These are phyloP conservation scores for Trogon melanurus DNA, from an alignment of 2,113 vertebrate genomes.

Conservation along the genomic window DNA sequence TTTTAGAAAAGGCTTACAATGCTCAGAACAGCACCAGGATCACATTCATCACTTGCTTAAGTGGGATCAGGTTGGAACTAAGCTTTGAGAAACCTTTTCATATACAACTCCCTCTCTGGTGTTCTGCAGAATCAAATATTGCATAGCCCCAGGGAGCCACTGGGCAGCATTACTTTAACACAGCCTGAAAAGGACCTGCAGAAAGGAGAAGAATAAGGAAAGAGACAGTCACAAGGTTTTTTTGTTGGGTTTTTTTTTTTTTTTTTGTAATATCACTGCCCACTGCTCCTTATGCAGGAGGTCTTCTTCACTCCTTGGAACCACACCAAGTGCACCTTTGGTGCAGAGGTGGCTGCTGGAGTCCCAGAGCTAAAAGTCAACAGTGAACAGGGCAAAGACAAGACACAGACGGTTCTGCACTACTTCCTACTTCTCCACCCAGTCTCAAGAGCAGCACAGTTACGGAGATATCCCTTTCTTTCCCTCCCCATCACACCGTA, in stretches of 20 bases:
- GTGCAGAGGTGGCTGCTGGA: neutral
- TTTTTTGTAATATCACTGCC: neutral
- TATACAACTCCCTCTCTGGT: neutral
- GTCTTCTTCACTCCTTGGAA: neutral
- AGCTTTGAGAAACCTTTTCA: conserved; percentile 28
- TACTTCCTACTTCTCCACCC: neutral
- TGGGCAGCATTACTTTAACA: neutral
- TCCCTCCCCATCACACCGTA: neutral
- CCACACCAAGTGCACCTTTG: neutral
- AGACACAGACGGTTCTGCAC: neutral
- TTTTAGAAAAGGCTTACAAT: neutral
- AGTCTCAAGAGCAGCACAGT: neutral
- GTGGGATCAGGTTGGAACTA: conserved; percentile 2
- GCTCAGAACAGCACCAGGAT: conserved; percentile 14
- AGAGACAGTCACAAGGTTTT: neutral
- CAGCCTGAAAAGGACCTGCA: neutral
- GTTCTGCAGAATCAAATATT: conserved; percentile 4
- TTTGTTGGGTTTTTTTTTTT: neutral
- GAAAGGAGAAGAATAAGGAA: neutral
- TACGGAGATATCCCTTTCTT: neutral
- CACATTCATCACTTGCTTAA: conserved; percentile 47
- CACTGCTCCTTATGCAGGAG: neutral
- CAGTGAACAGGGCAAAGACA: neutral
- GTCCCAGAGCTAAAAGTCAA: neutral
- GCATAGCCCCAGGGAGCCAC: neutral